A percentile compares a stretch with the other conserved stretches of the same genome.
Conservation (phyloP, 2,888 invertebrate species). For the Pegoplata infirma region DNA sequence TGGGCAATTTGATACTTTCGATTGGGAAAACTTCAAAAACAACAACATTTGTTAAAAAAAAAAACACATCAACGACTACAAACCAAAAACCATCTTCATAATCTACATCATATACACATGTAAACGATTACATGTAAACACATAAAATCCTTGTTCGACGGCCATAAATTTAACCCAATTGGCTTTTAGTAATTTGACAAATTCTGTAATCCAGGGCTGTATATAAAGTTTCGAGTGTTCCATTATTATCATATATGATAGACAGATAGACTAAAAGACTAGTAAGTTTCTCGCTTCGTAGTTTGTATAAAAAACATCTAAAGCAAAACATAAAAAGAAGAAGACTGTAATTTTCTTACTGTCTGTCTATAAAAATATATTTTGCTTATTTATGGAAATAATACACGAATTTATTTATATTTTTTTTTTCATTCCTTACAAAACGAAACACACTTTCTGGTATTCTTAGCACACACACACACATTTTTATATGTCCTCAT, state of each 20-base stretch:
- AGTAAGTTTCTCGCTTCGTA: neutral
- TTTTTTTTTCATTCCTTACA: neutral
- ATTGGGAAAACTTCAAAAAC: slow-evolving; percentile 67
- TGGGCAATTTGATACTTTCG: slow-evolving; percentile 75
- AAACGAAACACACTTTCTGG: neutral
- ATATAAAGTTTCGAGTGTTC: too few relatives aligned
- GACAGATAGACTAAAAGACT: neutral
- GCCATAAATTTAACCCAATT: too few relatives aligned
- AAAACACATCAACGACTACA: neutral
- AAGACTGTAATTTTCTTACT: neutral
- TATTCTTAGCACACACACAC: neutral
- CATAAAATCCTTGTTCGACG: neutral
- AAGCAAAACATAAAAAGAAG: too few relatives aligned
- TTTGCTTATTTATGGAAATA: slow-evolving; percentile 43
- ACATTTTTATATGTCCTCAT: too few relatives aligned
- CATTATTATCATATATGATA: neutral
- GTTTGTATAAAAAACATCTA: neutral
- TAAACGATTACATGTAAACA: neutral
- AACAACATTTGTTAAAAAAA: too few relatives aligned
- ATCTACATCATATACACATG: neutral
- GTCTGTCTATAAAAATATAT: slow-evolving; percentile 1
- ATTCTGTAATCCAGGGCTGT: too few relatives aligned
- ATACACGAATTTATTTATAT: slow-evolving; percentile 23
- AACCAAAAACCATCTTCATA: neutral
- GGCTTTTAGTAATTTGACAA: too few relatives aligned